Evolutionary conservation across 1,140 invertebrate genomes (phyloP), one percentile per base, ranked within the genome.

Genomic region (Hydropsyche tenuis): DNA sequence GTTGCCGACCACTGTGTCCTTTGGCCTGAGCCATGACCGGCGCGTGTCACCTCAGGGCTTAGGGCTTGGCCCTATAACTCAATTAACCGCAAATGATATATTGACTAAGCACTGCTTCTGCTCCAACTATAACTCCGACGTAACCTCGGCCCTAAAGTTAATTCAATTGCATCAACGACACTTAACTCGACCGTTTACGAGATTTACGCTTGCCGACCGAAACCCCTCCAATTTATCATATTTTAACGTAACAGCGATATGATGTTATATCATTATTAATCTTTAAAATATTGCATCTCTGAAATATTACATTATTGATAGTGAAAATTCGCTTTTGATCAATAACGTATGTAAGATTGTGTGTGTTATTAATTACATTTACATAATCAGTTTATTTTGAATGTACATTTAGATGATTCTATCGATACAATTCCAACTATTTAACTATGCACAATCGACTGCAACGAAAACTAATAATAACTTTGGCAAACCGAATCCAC

Each of bases 51-150:
- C 69, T 20, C 23, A 45, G 48, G 51, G 69, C 53, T 73, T 73
- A 76, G 64, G 53, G 42, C 11, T 42, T 45, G 65, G 72, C 25
- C 69, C 63, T 71, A 70, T 73, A 73, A 76, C 72, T 76, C 72
- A 73, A 76, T 76, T 76, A 76, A 72, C 75, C 72, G 69, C 56
- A 74, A 74, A 64, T 76, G 75, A 76, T 76, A 71, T 73, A 76
- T 70, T 62, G 68, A 56, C 68, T 56, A 70, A 70, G 51, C 68
- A 56, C 68, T 23, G 18, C 66, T 69, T 53, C 48, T 30, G 66
- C 20, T 51, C 45, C 6, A 45, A 56, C 22, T 60, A 23, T 60
- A 60, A 60, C 23, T 60, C 23, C 23, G 22, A 60, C 56, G 23
- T 70, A 45, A 14, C 42, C 27, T 30, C 43, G 23, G 16, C 68